Percentiles rank a stretch among this genome's conserved stretches.
Evolutionary conservation across 2,113 vertebrate species (phyloP).

Genomic region (Oryzias javanicus): DNA sequence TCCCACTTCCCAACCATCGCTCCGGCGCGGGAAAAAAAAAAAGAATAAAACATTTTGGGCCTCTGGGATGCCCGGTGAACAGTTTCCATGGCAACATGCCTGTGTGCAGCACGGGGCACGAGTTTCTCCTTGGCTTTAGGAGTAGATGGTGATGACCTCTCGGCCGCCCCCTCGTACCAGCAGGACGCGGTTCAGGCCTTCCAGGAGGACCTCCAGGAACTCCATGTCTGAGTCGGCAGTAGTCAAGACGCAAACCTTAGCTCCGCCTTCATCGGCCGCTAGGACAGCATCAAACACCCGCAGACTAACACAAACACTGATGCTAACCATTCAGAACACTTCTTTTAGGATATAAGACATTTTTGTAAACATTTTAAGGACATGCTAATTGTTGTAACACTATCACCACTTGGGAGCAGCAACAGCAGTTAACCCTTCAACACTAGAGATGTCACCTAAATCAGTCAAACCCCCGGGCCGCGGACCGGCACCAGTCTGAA

Average conservation of each 20-base stretch:
- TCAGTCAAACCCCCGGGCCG: too few relatives aligned
- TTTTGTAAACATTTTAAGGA: background rate
- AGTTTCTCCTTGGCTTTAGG: slow-evolving; percentile 74
- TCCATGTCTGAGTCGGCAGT: slow-evolving; percentile 86
- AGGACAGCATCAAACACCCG: too few relatives aligned
- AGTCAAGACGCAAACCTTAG: slow-evolving; percentile 67
- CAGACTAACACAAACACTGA: background rate
- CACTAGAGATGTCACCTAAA: too few relatives aligned
- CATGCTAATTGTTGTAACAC: background rate
- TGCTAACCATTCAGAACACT: background rate
- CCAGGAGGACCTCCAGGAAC: slow-evolving; percentile 93
- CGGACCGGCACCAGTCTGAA: too few relatives aligned
- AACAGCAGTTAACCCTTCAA: too few relatives aligned
- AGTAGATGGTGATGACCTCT: slow-evolving; percentile 98
- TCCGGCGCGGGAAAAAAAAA: slow-evolving; percentile 16
- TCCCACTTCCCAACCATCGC: slow-evolving; percentile 34
- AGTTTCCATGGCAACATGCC: slow-evolving; percentile 40
- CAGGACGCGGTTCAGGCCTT: slow-evolving; percentile 90
- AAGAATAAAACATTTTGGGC: slow-evolving; percentile 24
- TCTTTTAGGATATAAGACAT: too few relatives aligned
- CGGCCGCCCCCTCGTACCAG: slow-evolving; percentile 91
- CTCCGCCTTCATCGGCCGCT: background rate
- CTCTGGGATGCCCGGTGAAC: slow-evolving; percentile 26
- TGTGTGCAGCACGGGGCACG: slow-evolving; percentile 30
- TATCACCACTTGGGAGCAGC: background rate